These are phyloP conservation scores for Drosophila pseudoananassae DNA, from an alignment of 1,140 invertebrate genomes.

Conservation along the genomic window DNA sequence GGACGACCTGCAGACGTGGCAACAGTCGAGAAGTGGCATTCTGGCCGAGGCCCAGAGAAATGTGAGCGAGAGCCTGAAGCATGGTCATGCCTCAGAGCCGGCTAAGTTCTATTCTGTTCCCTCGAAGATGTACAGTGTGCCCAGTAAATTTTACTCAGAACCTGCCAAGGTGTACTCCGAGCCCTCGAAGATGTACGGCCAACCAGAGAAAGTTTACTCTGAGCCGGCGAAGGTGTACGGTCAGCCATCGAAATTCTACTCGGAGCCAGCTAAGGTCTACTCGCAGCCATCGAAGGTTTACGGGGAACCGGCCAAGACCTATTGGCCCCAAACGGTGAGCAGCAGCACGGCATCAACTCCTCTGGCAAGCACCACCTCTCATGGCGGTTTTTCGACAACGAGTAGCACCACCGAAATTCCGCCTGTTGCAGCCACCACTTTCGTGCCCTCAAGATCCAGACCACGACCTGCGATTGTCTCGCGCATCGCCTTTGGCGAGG, in stretches of 20 bases:
- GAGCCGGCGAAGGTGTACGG: slow-evolving; percentile 88
- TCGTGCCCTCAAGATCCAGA: slow-evolving; percentile 70
- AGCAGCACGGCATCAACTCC: slow-evolving; percentile 22
- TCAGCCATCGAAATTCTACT: slow-evolving; percentile 86
- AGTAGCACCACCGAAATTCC: slow-evolving; percentile 13
- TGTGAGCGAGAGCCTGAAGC: slow-evolving; percentile 77
- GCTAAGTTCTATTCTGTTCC: slow-evolving; percentile 85
- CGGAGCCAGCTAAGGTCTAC: slow-evolving; percentile 86
- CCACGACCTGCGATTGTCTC: slow-evolving; percentile 83
- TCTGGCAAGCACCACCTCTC: slow-evolving; percentile 8
- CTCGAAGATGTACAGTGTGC: slow-evolving; percentile 85
- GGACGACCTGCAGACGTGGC: slow-evolving; percentile 75
- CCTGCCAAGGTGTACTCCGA: slow-evolving; percentile 87
- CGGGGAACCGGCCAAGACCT: slow-evolving; percentile 85
- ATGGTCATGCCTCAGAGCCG: slow-evolving; percentile 74
- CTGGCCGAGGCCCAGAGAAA: slow-evolving; percentile 80
- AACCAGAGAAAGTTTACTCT: slow-evolving; percentile 88
- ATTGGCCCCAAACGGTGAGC: slow-evolving; percentile 79
- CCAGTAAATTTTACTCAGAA: slow-evolving; percentile 87
- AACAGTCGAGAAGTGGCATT: slow-evolving; percentile 59
- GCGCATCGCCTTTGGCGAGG: slow-evolving; percentile 83
- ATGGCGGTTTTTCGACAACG: slow-evolving; percentile 1
- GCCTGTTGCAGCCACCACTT: slow-evolving; percentile 54
- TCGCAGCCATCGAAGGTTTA: slow-evolving; percentile 85
- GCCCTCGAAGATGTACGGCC: slow-evolving; percentile 87